These are phyloP conservation scores for Butorides virescens DNA, from an alignment of 2,113 vertebrate species.

Conservation along the genomic window DNA sequence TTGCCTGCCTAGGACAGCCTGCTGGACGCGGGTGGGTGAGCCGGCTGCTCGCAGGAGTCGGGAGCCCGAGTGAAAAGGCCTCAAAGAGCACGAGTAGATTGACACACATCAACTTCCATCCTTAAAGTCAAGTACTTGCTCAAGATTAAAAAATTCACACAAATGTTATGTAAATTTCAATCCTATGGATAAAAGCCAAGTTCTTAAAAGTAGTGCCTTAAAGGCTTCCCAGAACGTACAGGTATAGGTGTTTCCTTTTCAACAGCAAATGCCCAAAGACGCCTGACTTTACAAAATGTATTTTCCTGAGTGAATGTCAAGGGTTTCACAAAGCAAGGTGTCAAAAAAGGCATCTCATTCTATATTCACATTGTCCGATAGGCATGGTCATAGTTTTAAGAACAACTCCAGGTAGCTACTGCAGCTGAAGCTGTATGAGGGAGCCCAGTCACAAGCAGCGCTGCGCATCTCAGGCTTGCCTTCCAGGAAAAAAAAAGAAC, in stretches of 20 bases:
- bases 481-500: background rate
- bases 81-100: background rate
- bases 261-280: background rate
- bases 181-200: background rate
- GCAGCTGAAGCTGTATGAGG: background rate
- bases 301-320: background rate
- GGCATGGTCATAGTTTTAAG: background rate
- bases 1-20: background rate
- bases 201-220: background rate
- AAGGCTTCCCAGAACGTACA: background rate
- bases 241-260: background rate
- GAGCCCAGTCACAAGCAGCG: background rate
- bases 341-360: background rate
- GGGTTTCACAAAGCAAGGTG: background rate
- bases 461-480: background rate
- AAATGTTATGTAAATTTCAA: background rate
- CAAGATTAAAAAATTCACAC: background rate
- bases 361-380: background rate
- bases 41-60: accelerated
- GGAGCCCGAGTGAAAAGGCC: background rate
- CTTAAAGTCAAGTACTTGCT: background rate
- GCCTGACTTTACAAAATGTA: background rate
- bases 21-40: accelerated
- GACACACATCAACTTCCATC: background rate
- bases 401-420: background rate